Evolutionary conservation across 1,140 invertebrate genomes (phyloP).

Genomic region (Anoplophora glabripennis): DNA sequence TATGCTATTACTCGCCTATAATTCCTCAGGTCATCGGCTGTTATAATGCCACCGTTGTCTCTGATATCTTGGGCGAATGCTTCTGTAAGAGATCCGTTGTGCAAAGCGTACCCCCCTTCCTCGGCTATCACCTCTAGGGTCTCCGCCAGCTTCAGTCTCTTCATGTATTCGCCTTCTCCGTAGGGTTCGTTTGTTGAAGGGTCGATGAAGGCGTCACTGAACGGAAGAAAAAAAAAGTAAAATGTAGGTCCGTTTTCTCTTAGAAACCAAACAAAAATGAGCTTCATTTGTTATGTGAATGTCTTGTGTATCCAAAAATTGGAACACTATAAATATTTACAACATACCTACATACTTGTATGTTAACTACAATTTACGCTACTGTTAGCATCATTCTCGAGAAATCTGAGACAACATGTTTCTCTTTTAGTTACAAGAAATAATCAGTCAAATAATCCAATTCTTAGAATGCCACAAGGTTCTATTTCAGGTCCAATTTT

Average conservation of each 20-base stretch:
- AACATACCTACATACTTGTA: too few relatives aligned
- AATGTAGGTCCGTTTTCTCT: background rate
- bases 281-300: too few relatives aligned
- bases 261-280: background rate
- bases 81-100: constrained; percentile 64
- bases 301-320: background rate
- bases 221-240: constrained; percentile 6
- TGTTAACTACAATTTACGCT: too few relatives aligned
- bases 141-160: constrained; percentile 64
- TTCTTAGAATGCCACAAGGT: too few relatives aligned
- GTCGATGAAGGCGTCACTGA: constrained; percentile 66
- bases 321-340: too few relatives aligned
- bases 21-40: constrained; percentile 61
- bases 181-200: constrained; percentile 60
- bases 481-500: too few relatives aligned
- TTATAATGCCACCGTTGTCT: constrained; percentile 72
- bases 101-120: constrained; percentile 62
- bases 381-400: too few relatives aligned
- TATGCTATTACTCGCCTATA: constrained; percentile 59
- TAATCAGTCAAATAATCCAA: too few relatives aligned
- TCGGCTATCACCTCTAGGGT: constrained; percentile 71
- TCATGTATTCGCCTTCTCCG: constrained; percentile 67
- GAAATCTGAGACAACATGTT: too few relatives aligned
- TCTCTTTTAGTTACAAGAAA: too few relatives aligned
- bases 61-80: constrained; percentile 68